Evolutionary conservation across 1,140 invertebrate species (phyloP), one percentile per base, ranked within the genome.

Genomic region (Euborellia annulipes): DNA sequence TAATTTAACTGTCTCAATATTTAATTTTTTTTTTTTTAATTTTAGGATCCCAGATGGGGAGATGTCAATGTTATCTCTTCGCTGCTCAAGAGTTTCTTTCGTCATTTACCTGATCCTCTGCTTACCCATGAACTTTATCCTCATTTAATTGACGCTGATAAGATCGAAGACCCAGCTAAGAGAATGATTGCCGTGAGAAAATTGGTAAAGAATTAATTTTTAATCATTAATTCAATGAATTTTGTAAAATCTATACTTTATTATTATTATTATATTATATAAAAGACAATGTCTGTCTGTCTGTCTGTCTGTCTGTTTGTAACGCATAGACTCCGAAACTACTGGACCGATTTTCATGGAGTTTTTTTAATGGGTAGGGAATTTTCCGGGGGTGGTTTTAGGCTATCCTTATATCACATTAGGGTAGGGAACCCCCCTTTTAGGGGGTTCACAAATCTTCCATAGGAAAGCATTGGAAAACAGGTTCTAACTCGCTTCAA

Each of bases 21-120:
- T 18, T 20, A 13, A 27, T 44, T 20, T 46, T 47, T 49, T 43
- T n/a, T n/a, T n/a, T n/a, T n/a, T 55, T 43, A 54, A 53, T 52
- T 68, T 37, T 66, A 78, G 64, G 89, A 92, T 63, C 70, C 78
- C 21, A 70, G 80, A 54, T 92, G 86, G 85, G 81, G 78, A 49
- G 88, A 92, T 58, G 82, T 91, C 2, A 88, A 92, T 64, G 86
- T 92, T 19, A 86, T 91, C 46, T 88, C 86, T 34, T 88, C 83
- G 52, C 67, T 97, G 39, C 66, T 97, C n/a, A 97, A 96, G 62
- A 78, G 84, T 0, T 96, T 93, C 65, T 88, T 97, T 59, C 72
- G 91, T 32, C 81, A 85, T 49, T 72, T 97, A 45, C 91, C 91
- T 1, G 90, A 96, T 57, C 86, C 90, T 2, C 68, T 97, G 18